These are phyloP conservation scores for Scelioninae gen. 1 DNA, from an alignment of 2,888 invertebrate genomes.

Conservation along the genomic window DNA sequence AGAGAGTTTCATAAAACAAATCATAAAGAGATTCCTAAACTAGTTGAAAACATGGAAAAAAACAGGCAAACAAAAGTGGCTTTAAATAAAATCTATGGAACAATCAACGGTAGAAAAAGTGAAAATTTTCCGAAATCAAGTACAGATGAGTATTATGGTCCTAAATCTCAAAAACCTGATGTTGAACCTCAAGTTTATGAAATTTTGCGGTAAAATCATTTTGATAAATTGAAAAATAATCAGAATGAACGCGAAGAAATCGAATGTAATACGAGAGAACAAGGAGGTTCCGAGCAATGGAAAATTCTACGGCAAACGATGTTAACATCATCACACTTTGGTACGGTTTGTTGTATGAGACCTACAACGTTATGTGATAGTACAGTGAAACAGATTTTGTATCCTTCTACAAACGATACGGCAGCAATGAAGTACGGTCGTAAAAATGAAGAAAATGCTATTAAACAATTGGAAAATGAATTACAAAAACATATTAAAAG, in stretches of 20 bases:
- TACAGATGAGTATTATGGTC: slow-evolving; percentile 4
- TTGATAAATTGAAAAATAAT: not conserved
- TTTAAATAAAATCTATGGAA: not conserved
- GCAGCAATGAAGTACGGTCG: slow-evolving; percentile 44
- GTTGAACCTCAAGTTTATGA: slow-evolving; percentile 6
- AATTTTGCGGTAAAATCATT: slow-evolving; percentile 8
- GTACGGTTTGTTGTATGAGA: slow-evolving; percentile 47
- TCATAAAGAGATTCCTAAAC: not conserved
- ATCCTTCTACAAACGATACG: slow-evolving; percentile 29
- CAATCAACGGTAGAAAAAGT: not conserved
- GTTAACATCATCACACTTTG: slow-evolving; percentile 64
- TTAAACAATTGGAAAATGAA: slow-evolving; percentile 24
- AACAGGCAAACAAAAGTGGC: not conserved
- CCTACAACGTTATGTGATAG: slow-evolving; percentile 42
- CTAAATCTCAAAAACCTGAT: slow-evolving; percentile 24
- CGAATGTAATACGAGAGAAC: slow-evolving; percentile 45
- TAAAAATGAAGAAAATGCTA: slow-evolving; percentile 54
- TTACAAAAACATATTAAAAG: slow-evolving; percentile 16
- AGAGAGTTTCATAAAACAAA: not conserved
- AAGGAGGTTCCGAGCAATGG: slow-evolving; percentile 56
- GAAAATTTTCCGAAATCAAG: not conserved
- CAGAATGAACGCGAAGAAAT: slow-evolving; percentile 6
- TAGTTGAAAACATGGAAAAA: not conserved
- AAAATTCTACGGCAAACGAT: slow-evolving; percentile 34
- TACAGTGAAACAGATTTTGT: slow-evolving; percentile 56